Evolutionary conservation across 2,797 vertebrate species (phyloP).

Genomic region (Acanthopagrus latus): DNA sequence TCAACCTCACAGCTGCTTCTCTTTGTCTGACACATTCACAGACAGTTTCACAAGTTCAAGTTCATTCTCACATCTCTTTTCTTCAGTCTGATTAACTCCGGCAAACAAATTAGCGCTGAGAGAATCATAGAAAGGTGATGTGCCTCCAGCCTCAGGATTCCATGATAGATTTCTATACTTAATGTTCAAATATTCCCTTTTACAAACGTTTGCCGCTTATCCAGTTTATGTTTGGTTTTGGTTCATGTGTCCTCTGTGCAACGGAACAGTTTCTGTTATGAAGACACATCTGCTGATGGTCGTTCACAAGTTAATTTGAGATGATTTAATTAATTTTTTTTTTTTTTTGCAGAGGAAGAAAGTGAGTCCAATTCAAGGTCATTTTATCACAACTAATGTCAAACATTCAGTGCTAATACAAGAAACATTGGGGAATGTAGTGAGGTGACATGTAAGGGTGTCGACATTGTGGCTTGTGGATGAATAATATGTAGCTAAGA

Average conservation of each 20-base stretch:
- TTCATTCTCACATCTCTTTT: neutral
- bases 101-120: neutral
- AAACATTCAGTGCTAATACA: neutral
- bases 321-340: neutral
- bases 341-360: neutral
- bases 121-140: neutral
- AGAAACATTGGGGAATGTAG: neutral
- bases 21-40: neutral
- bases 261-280: neutral
- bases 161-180: neutral
- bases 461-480: neutral
- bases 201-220: neutral
- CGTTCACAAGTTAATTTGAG: neutral
- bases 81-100: neutral
- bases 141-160: neutral
- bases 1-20: neutral
- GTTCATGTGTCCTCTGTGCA: neutral
- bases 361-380: neutral
- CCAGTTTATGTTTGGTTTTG: neutral
- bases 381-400: neutral
- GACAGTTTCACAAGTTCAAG: slow-evolving; percentile 18
- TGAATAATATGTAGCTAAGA: too few relatives aligned
- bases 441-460: neutral
- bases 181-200: neutral
- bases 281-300: neutral